phyloP scores from a whole-genome alignment of 2,797 vertebrate genomes.

The Tangara arthus region DNA sequence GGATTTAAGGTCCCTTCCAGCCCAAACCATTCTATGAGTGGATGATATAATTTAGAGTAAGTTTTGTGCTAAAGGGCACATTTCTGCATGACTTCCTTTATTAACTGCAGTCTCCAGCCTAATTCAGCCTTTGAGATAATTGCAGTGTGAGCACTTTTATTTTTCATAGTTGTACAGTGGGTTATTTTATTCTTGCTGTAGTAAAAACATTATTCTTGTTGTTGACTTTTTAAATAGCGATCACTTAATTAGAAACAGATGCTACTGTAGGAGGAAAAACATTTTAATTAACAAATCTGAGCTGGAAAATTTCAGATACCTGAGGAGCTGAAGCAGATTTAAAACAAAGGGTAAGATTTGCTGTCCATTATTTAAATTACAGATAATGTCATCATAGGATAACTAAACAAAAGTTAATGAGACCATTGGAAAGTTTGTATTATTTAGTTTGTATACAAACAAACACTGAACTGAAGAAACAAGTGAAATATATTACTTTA shows the following conservation, averaged over 20 bases:
- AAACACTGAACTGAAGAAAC: neutral
- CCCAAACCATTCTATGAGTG: neutral
- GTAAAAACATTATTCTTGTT: constrained; percentile 31
- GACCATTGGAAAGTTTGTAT: neutral
- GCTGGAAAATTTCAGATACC: constrained; percentile 26
- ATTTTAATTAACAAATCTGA: constrained; percentile 61
- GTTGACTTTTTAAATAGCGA: constrained; percentile 62
- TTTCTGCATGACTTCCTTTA: constrained; percentile 66
- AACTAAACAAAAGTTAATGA: neutral
- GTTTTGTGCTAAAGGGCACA: constrained; percentile 14
- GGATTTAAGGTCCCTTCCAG: neutral
- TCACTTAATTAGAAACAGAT: constrained; percentile 69
- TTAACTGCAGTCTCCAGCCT: constrained; percentile 4
- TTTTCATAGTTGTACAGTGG: constrained; percentile 47
- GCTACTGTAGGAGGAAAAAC: constrained; percentile 17
- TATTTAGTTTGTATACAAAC: neutral
- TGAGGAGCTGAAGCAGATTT: neutral
- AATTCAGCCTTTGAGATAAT: constrained; percentile 45
- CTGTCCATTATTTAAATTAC: neutral
- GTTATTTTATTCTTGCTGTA: constrained; percentile 38
- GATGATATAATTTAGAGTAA: constrained; percentile 33
- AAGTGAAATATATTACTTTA: neutral
- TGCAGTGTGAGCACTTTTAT: constrained; percentile 35
- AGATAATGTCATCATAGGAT: neutral
- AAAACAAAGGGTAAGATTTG: neutral